A percentile compares a stretch with the other conserved stretches of the same genome.
phyloP scores from a whole-genome alignment of 2,113 vertebrate genomes.

The Scolopax mira region DNA sequence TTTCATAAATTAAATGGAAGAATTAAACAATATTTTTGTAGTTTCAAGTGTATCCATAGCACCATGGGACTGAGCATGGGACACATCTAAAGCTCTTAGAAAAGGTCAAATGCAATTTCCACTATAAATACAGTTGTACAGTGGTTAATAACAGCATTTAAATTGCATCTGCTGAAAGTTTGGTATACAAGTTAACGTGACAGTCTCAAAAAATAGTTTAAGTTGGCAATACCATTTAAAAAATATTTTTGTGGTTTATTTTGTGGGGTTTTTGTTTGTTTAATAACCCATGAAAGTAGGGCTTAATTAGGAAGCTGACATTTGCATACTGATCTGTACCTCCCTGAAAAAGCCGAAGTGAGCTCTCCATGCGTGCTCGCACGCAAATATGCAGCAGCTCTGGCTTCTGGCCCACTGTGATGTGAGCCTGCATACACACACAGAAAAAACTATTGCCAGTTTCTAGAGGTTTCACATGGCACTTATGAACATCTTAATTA shows the following conservation, averaged over 20 bases:
- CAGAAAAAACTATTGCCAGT: background rate
- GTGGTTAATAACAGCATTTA: background rate
- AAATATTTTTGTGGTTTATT: background rate
- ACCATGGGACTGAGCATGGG: background rate
- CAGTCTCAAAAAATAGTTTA: background rate
- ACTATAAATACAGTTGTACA: slow-evolving; percentile 6
- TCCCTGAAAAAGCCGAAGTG: background rate
- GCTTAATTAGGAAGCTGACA: background rate
- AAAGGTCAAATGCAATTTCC: background rate
- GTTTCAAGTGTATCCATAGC: background rate
- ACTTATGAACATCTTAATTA: background rate
- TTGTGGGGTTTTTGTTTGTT: background rate
- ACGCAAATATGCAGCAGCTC: background rate
- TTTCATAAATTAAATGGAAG: background rate
- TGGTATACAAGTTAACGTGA: background rate
- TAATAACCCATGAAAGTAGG: background rate
- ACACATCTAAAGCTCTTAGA: background rate
- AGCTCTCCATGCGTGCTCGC: background rate
- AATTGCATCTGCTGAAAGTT: slow-evolving; percentile 31
- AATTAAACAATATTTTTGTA: slow-evolving; percentile 8
- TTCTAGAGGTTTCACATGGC: background rate
- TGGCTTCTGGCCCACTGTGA: background rate
- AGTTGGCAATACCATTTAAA: background rate
- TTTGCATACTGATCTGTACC: background rate
- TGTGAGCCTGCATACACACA: background rate